These are phyloP conservation scores for Choreutis nemorana DNA, from an alignment of 2,888 invertebrate genomes.

Conservation along the genomic window DNA sequence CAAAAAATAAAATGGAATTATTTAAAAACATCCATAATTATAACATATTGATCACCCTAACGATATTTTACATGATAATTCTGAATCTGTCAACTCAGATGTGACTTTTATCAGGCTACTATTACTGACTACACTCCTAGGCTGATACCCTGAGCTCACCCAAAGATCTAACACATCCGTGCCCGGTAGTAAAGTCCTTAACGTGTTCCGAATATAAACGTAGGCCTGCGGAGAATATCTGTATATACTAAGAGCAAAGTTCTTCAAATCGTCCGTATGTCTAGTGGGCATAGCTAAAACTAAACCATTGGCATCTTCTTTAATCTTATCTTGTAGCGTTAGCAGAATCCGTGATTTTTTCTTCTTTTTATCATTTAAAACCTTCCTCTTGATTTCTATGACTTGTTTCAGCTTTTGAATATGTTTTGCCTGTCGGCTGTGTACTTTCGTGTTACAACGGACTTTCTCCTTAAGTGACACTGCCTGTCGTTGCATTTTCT, in stretches of 20 bases:
- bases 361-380: conserved; percentile 43
- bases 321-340: conserved; percentile 51
- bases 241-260: conserved; percentile 51
- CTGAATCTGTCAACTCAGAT: conserved; percentile 46
- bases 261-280: conserved; percentile 53
- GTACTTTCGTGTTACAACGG: conserved; percentile 38
- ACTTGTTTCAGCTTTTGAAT: conserved; percentile 35
- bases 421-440: conserved; percentile 39
- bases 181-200: conserved; percentile 50
- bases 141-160: conserved; percentile 40
- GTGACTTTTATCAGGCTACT: conserved; percentile 41
- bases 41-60: conserved; percentile 21
- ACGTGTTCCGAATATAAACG: conserved; percentile 48
- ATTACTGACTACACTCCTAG: conserved; percentile 34
- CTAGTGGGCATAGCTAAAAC: conserved; percentile 53
- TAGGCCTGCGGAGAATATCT: conserved; percentile 58
- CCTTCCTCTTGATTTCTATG: conserved; percentile 42
- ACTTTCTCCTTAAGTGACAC: conserved; percentile 40
- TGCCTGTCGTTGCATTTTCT: conserved; percentile 43
- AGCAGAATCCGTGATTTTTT: conserved; percentile 49
- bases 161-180: conserved; percentile 49
- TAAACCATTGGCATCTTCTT: conserved; percentile 46
- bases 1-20: too few species aligned
- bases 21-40: conserved; percentile 8
- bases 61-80: conserved; percentile 44